Evolutionary conservation across 2,797 vertebrate genomes (phyloP), one percentile per base, ranked within the genome.

Genomic region (Gallinago nigripennis): DNA sequence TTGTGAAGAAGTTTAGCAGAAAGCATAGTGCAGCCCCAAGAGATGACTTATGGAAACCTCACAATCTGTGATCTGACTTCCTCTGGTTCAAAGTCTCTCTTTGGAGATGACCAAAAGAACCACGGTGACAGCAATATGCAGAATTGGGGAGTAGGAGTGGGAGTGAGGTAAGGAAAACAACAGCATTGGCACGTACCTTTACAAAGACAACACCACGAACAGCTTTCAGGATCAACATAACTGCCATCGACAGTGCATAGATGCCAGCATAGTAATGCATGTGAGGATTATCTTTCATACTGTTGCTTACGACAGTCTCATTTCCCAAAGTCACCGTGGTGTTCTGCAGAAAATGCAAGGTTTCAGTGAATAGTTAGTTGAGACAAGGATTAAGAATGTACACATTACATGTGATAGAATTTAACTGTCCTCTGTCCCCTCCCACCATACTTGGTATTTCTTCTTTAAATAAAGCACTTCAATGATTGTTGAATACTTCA

Each of bases 221-320:
- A 37, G 98, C 97, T 95, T 99, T 99, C 96, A 99, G 97, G 30
- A 99, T 81, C 77, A 99, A 97, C 98, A 99, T 99, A 86, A 99
- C 97, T 11, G 97, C 98, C 99, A 99, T 99, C 39, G 99, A 99
- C 72, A 99, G 98, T 6, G 98, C 98, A 6, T 99, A 99, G 95
- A 99, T 96, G 37, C 98, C 97, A n/a, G 98, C 98, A 2, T 99
- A 99, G 94, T 99, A 98, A 41, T 97, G 98, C 98, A 99, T 98
- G 95, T 97, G 96, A 82, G 99, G 99, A 66, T 99, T 98, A 95
- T 99, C 99, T 82, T 98, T 98, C 99, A 99, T 99, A 90, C 98
- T 99, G 94, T 64, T 80, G 53, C 98, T 99, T 96, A 99, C 73
- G 4, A 96, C 73, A 0, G 98, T 99, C 80, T 96, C 97, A 96